Conservation (phyloP, 2,888 invertebrate genomes). For the Agriopis leucophaearia region DNA sequence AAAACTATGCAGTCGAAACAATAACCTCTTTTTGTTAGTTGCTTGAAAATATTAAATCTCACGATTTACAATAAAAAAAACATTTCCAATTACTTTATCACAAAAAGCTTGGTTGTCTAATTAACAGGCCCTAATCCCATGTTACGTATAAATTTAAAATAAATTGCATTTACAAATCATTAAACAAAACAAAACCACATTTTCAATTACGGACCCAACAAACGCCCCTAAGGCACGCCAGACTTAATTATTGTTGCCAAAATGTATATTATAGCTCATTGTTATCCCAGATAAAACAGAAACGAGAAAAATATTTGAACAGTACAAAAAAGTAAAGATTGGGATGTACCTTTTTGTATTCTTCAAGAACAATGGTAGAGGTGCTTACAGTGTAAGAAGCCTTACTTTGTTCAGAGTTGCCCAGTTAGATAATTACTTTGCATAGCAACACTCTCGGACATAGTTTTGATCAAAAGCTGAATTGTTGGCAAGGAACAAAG, state of each 20-base stretch:
- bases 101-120: not conserved
- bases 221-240: slow-evolving; percentile 19
- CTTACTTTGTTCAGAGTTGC: slow-evolving; percentile 21
- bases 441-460: slow-evolving; percentile 27
- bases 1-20: no score
- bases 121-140: not conserved
- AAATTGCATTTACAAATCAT: not conserved
- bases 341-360: not conserved
- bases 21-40: no score
- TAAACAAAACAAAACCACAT: slow-evolving; percentile 6
- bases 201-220: slow-evolving; percentile 16
- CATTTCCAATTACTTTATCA: no score
- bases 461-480: slow-evolving; percentile 34
- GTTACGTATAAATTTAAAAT: not conserved
- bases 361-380: slow-evolving; percentile 8
- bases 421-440: slow-evolving; percentile 30
- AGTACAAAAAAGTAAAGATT: slow-evolving; percentile 5
- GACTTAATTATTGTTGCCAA: slow-evolving; percentile 17
- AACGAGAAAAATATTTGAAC: slow-evolving; percentile 15
- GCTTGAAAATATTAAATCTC: no score
- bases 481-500: slow-evolving; percentile 26
- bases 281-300: slow-evolving; percentile 18
- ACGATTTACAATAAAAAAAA: no score
- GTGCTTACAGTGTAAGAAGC: slow-evolving; percentile 17
- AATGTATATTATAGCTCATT: slow-evolving; percentile 16